These are phyloP conservation scores for Nephrotoma guestfalica DNA, from an alignment of 2,888 invertebrate genomes.

Conservation along the genomic window DNA sequence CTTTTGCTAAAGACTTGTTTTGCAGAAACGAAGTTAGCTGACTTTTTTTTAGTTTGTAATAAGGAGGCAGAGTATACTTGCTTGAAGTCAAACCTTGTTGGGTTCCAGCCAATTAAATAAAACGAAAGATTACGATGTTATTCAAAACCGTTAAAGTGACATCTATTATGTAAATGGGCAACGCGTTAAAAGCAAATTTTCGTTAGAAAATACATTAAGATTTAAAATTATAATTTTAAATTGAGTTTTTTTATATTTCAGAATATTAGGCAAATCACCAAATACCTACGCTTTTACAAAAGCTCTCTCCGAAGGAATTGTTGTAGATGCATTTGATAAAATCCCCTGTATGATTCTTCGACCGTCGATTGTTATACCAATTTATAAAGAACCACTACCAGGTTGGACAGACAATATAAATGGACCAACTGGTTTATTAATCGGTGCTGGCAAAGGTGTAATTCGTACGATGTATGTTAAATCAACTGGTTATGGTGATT, in stretches of 20 bases:
- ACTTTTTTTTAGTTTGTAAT: too few relatives aligned
- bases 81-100: too few relatives aligned
- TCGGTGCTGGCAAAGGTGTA: conserved; percentile 74
- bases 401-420: conserved; percentile 92
- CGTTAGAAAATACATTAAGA: not conserved
- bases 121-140: too few relatives aligned
- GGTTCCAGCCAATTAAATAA: too few relatives aligned
- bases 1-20: too few relatives aligned
- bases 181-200: too few relatives aligned
- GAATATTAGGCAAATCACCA: conserved; percentile 60
- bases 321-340: conserved; percentile 59
- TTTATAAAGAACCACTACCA: conserved; percentile 69
- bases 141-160: too few relatives aligned
- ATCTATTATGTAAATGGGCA: too few relatives aligned
- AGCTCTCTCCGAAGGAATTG: conserved; percentile 72
- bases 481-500: conserved; percentile 61
- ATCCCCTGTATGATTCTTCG: conserved; percentile 69
- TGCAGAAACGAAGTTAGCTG: too few relatives aligned
- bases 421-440: conserved; percentile 75
- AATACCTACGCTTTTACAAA: conserved; percentile 94
- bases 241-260: conserved; percentile 22
- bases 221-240: not conserved
- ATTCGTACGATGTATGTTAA: conserved; percentile 80
- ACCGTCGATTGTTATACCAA: conserved; percentile 81
- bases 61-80: too few relatives aligned